phyloP scores from a whole-genome alignment of 1,140 invertebrate genomes.

The Drosophila nikananu region DNA sequence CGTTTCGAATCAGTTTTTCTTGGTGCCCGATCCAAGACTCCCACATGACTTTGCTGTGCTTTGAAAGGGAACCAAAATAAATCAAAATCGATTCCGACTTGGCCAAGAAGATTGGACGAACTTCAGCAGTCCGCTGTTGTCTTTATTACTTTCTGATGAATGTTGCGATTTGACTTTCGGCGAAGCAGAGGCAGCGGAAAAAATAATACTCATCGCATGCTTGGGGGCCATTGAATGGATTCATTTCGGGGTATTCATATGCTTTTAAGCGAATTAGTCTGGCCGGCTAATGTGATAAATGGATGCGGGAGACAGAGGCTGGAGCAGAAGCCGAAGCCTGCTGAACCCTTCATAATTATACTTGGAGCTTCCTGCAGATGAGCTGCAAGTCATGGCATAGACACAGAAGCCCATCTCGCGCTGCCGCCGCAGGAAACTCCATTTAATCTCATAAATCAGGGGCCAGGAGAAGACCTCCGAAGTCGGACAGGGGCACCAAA shows the following conservation, averaged over 20 bases:
- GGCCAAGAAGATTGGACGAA: constrained; percentile 9
- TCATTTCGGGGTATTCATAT: constrained; percentile 50
- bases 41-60: constrained; percentile 2
- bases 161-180: constrained; percentile 41
- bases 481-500: not conserved
- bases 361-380: constrained; percentile 17
- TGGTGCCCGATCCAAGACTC: constrained; percentile 2
- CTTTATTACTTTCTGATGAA: constrained; percentile 59
- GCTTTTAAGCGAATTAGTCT: constrained; percentile 74
- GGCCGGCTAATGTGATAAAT: constrained; percentile 71
- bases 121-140: constrained; percentile 15
- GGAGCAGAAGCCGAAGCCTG: constrained; percentile 10
- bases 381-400: constrained; percentile 46
- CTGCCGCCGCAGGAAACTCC: constrained; percentile 13
- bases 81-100: constrained; percentile 21
- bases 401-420: constrained; percentile 17
- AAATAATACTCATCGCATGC: constrained; percentile 48
- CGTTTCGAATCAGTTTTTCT: not conserved
- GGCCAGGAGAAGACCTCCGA: constrained; percentile 14
- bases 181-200: constrained; percentile 7
- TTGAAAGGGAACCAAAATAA: constrained; percentile 5
- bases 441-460: constrained; percentile 79
- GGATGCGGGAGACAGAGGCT: constrained; percentile 12
- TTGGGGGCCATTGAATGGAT: constrained; percentile 43
- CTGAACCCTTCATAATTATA: constrained; percentile 61